Evolutionary conservation across 2,113 vertebrate species (phyloP).

Genomic region (Egretta garzetta): DNA sequence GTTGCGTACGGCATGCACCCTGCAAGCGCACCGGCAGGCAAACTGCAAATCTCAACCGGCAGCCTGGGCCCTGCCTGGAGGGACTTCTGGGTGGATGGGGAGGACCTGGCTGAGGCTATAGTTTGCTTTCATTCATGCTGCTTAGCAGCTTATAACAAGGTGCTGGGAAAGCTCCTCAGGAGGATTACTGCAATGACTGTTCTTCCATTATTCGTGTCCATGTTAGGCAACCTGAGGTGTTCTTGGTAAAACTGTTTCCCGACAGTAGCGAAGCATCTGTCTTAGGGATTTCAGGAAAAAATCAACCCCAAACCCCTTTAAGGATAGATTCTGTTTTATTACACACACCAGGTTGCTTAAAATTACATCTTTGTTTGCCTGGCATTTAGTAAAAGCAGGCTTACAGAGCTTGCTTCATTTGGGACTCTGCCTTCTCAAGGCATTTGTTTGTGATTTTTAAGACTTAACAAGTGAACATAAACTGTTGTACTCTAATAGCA

Average conservation of each 20-base stretch:
- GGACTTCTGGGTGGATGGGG: background rate
- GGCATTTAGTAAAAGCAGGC: background rate
- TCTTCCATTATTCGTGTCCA: constrained; percentile 4
- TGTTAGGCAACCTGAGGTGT: background rate
- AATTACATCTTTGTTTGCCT: background rate
- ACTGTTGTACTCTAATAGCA: background rate
- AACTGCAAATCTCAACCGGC: background rate
- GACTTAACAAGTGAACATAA: background rate
- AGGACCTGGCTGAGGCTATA: background rate
- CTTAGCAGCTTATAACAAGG: background rate
- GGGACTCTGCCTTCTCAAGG: background rate
- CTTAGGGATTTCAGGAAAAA: background rate
- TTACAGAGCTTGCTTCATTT: background rate
- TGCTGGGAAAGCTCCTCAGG: background rate
- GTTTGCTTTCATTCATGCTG: background rate
- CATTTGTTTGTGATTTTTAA: background rate
- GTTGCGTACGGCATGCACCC: accelerated
- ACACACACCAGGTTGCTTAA: background rate
- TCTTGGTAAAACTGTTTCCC: background rate
- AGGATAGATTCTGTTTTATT: background rate
- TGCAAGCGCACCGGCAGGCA: background rate
- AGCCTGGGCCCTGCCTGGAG: background rate
- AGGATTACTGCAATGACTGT: background rate
- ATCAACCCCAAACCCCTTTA: background rate
- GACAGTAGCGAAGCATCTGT: background rate